phyloP scores from a whole-genome alignment of 64 coral and sea anemone species.

The Porites australiensis region DNA sequence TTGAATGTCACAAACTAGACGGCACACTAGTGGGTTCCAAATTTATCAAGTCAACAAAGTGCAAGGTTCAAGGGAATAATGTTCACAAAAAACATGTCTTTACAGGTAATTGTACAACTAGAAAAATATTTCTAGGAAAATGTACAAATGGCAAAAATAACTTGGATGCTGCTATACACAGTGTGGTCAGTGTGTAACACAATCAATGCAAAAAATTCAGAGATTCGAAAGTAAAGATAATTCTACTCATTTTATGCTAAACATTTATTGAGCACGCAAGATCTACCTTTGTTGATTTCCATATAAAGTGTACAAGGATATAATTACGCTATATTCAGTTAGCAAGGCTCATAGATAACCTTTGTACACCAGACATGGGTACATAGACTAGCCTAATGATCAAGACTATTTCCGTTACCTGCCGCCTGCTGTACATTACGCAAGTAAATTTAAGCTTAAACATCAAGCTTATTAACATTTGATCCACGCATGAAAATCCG shows the following conservation, averaged over 20 bases:
- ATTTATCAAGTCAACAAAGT: too few species aligned
- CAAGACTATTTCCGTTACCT: not conserved
- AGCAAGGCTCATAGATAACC: not conserved
- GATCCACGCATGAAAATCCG: not conserved
- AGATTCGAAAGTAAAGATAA: too few species aligned
- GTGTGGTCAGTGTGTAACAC: not conserved
- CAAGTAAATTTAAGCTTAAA: not conserved
- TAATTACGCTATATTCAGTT: not conserved
- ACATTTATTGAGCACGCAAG: not conserved
- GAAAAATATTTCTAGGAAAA: not conserved
- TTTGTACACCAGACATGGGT: too few species aligned
- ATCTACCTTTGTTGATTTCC: not conserved
- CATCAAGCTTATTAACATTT: not conserved
- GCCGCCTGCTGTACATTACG: conserved; percentile 10
- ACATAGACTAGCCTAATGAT: not conserved
- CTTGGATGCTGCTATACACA: not conserved
- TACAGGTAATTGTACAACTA: not conserved
- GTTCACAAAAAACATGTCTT: not conserved
- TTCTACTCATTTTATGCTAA: conserved; percentile 4
- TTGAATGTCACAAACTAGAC: not conserved
- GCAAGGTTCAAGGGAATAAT: too few species aligned
- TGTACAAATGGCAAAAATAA: not conserved
- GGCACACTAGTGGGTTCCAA: too few species aligned
- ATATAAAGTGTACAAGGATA: not conserved
- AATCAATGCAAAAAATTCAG: not conserved